Base-by-base conservation (phyloP, 2,888 invertebrate species). In the Biston stratarius region DNA sequence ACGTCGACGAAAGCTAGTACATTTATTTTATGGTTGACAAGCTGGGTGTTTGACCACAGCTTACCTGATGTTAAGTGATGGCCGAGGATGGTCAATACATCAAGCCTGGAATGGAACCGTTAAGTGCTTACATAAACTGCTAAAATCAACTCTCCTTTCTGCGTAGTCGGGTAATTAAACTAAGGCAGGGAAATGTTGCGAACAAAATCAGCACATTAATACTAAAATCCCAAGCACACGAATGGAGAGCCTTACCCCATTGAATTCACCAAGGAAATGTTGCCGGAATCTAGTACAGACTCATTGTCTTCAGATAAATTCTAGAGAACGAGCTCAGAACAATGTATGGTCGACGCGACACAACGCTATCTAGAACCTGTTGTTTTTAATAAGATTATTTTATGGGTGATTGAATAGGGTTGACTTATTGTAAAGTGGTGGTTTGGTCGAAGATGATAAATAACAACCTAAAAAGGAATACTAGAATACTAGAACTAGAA, bases 261-360 rank as follows among this genome's bases (percentile, higher is more conserved):
- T 62, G 55, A 67, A 67, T 63, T 59, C 55, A 40, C 53, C 33
- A 7, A 62, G 55, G 62, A 67, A 67, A 56, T 55, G 55, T 45
- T 55, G 47, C 34, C 36, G 63, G 67, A 63, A 67, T 67, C 45
- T 63, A 63, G 67, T 59, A 49, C 67, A 49, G 14, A 12, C 42
- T 55, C 34, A 67, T 67, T 67, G 67, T 67, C 56, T 67, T 58
- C 6, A 58, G 49, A 34, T 67, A 67, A 44, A 48, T 55, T 55
- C 55, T 62, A 62, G 53, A 15, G 42, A 58, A 58, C 34, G 34
- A 5, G 49, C 42, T 14, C 44, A 5, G 7, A 1, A 48, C 44
- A 10, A 56, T 56, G n/a, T 47, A 52, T 40, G 14, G 36, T 0
- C 2, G n/a, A 10, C 42, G n/a, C n/a, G 48, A 48, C 40, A 11